These are phyloP conservation scores for Tetragnatha montana DNA, from an alignment of 2,888 invertebrate species.

Conservation along the genomic window DNA sequence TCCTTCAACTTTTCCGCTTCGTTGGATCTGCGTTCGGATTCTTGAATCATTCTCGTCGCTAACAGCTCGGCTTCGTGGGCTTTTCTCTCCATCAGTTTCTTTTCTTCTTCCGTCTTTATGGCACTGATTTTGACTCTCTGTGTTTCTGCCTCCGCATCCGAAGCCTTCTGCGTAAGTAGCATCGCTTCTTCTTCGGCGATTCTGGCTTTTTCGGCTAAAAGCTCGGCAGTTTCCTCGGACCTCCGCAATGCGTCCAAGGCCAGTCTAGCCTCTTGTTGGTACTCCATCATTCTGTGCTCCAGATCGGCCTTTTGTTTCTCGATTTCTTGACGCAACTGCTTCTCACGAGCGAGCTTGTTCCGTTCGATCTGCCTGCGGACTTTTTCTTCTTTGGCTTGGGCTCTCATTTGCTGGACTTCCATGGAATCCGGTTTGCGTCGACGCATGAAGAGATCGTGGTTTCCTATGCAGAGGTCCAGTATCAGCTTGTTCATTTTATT, in stretches of 20 bases:
- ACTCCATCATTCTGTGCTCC: constrained; percentile 90
- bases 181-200: constrained; percentile 97
- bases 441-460: constrained; percentile 98
- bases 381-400: constrained; percentile 97
- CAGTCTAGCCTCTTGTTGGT: constrained; percentile 93
- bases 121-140: constrained; percentile 82
- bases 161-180: constrained; percentile 93
- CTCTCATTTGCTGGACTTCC: constrained; percentile 99
- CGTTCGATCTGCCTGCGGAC: constrained; percentile 83
- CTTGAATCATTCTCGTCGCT: constrained; percentile 90
- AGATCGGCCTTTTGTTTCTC: constrained; percentile 93
- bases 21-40: constrained; percentile 89
- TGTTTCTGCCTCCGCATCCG: constrained; percentile 96
- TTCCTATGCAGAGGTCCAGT: constrained; percentile 97
- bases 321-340: constrained; percentile 92
- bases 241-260: constrained; percentile 95
- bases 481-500: constrained; percentile 96
- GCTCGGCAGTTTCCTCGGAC: constrained; percentile 96
- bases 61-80: constrained; percentile 95
- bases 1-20: constrained; percentile 91
- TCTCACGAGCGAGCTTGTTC: constrained; percentile 93
- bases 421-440: constrained; percentile 97
- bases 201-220: constrained; percentile 95
- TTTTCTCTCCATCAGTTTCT: constrained; percentile 91
- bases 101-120: constrained; percentile 90